phyloP scores from a whole-genome alignment of 2,888 invertebrate genomes.

The Lathronympha strigana region DNA sequence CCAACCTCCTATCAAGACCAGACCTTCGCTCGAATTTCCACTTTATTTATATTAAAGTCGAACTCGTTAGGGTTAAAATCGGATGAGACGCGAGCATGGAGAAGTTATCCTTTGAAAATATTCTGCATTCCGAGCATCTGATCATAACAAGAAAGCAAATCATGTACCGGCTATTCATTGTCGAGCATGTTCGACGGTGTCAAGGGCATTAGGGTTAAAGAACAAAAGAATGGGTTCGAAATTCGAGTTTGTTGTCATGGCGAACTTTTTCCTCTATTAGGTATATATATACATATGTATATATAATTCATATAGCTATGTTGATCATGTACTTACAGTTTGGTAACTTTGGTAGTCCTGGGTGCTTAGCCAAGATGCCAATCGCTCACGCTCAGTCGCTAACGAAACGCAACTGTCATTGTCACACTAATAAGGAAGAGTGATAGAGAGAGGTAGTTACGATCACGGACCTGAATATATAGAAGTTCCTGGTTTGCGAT shows the following conservation, averaged over 20 bases:
- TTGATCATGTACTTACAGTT: too few species aligned
- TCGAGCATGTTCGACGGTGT: slow-evolving; percentile 5
- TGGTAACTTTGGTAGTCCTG: too few species aligned
- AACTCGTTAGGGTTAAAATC: slow-evolving; percentile 8
- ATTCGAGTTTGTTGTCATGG: not conserved
- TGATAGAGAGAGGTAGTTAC: too few species aligned
- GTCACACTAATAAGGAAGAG: too few species aligned
- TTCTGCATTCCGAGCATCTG: slow-evolving; percentile 31
- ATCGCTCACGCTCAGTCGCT: too few species aligned
- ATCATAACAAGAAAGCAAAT: slow-evolving; percentile 29
- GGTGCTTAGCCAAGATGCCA: too few species aligned
- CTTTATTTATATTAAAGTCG: not conserved
- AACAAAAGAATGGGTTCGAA: not conserved
- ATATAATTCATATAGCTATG: too few species aligned
- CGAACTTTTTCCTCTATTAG: too few species aligned
- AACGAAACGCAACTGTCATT: too few species aligned
- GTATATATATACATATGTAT: too few species aligned
- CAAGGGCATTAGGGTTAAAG: not conserved
- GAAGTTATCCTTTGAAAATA: slow-evolving; percentile 19
- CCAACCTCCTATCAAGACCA: slow-evolving; percentile 4
- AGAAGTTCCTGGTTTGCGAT: too few species aligned
- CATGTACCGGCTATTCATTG: slow-evolving; percentile 15
- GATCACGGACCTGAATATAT: too few species aligned
- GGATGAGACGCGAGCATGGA: slow-evolving; percentile 1
- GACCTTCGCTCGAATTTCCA: not conserved